Evolutionary conservation across 1,140 invertebrate genomes (phyloP).

Genomic region (Tetranychus cinnabarinus): DNA sequence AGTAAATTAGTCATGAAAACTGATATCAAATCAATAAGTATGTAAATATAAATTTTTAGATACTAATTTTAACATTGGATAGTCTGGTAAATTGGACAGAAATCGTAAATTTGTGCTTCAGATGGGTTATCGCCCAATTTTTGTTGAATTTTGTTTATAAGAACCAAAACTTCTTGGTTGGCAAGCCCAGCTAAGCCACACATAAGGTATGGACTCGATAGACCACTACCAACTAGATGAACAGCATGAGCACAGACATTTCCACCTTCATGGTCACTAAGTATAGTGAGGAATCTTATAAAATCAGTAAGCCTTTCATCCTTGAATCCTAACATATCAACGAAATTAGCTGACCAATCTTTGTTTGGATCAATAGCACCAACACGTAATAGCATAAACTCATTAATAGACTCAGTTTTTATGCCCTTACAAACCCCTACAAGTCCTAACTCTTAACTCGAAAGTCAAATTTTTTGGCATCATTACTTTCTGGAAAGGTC

Average conservation of each 20-base stretch:
- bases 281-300: slow-evolving; percentile 33
- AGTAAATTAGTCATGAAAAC: no score
- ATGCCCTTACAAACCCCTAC: no score
- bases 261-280: slow-evolving; percentile 31
- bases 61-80: slow-evolving; percentile 29
- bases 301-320: slow-evolving; percentile 29
- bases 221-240: slow-evolving; percentile 33
- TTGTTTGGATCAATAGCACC: slow-evolving; percentile 29
- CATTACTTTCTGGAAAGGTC: no score
- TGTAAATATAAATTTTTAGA: slow-evolving; percentile 14
- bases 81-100: slow-evolving; percentile 32
- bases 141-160: slow-evolving; percentile 22
- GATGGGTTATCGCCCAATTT: slow-evolving; percentile 25
- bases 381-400: slow-evolving; percentile 12
- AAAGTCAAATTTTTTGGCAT: no score
- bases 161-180: slow-evolving; percentile 30
- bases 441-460: no score
- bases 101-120: slow-evolving; percentile 28
- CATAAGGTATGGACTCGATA: slow-evolving; percentile 35
- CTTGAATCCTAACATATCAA: slow-evolving; percentile 31
- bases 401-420: no score
- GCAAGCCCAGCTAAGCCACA: slow-evolving; percentile 34
- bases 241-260: slow-evolving; percentile 35
- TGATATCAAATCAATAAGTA: no score
- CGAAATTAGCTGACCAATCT: slow-evolving; percentile 35